Evolutionary conservation across 2,113 vertebrate genomes (phyloP).

Genomic region (Hippolais icterina): DNA sequence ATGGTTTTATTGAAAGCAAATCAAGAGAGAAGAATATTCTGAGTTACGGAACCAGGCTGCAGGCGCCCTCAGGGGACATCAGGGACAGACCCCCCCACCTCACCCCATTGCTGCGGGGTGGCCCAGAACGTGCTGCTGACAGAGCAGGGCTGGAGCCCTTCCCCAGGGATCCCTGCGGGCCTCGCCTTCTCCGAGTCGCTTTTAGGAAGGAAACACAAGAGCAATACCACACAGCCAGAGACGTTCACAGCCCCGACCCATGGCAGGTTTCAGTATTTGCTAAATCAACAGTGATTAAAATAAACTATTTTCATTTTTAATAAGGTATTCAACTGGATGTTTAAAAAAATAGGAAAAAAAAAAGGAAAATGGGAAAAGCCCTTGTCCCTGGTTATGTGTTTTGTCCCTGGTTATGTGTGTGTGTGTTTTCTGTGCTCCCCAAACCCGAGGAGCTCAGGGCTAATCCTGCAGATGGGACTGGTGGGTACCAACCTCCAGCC

Average conservation of each 20-base stretch:
- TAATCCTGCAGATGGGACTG: fast-evolving
- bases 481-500: not conserved
- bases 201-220: not conserved
- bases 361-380: not conserved
- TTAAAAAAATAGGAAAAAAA: not conserved
- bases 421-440: not conserved
- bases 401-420: not conserved
- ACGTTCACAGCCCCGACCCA: not conserved
- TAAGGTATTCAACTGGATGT: not conserved
- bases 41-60: not conserved
- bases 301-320: constrained; percentile 53
- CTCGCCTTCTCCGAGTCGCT: not conserved
- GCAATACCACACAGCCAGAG: not conserved
- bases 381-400: not conserved
- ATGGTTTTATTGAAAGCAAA: constrained; percentile 31
- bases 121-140: not conserved
- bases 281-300: not conserved
- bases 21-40: not conserved
- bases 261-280: not conserved
- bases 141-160: not conserved
- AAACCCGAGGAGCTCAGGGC: fast-evolving
- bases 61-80: not conserved
- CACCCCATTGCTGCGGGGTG: not conserved
- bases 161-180: not conserved
- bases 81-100: not conserved